A percentile compares a stretch with the other conserved stretches of the same genome.
Evolutionary conservation across 2,888 invertebrate genomes (phyloP).

Genomic region (Scrobipalpa atriplicella): DNA sequence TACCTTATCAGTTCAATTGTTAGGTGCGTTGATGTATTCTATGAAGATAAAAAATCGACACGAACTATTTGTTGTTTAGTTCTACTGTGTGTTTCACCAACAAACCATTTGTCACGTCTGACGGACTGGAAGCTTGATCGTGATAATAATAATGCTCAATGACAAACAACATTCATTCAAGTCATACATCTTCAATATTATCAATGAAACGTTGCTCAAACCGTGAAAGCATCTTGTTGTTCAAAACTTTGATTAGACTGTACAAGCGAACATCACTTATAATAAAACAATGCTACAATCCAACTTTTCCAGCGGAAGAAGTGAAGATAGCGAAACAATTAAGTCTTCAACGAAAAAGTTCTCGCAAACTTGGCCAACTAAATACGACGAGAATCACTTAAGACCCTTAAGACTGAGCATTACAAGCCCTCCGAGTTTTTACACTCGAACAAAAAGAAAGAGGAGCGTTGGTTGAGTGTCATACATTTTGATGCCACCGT

Average conservation of each 20-base stretch:
- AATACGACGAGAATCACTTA: constrained; percentile 67
- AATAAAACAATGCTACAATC: constrained; percentile 24
- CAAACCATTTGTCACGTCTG: constrained; percentile 62
- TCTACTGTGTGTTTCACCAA: constrained; percentile 56
- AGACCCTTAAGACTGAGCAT: constrained; percentile 53
- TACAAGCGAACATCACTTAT: constrained; percentile 11
- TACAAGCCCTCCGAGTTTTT: constrained; percentile 62
- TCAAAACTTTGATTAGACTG: constrained; percentile 18
- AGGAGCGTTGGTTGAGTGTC: constrained; percentile 61
- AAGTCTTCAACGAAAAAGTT: constrained; percentile 59
- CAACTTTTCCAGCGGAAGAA: constrained; percentile 45
- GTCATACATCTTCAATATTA: constrained; percentile 28
- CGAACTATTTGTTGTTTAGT: constrained; percentile 65
- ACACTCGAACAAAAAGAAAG: constrained; percentile 55
- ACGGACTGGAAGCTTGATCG: constrained; percentile 42
- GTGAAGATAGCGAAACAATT: constrained; percentile 63
- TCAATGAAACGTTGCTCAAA: constrained; percentile 21
- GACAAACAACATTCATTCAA: constrained; percentile 34
- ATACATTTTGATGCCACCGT: constrained; percentile 73
- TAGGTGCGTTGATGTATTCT: constrained; percentile 57
- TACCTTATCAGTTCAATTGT: constrained; percentile 39
- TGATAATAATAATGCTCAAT: constrained; percentile 49
- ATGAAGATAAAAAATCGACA: constrained; percentile 61
- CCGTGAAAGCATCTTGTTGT: constrained; percentile 3
- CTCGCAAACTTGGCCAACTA: constrained; percentile 55